phyloP scores from a whole-genome alignment of 2,888 invertebrate species.

The Creontiades dilutus region DNA sequence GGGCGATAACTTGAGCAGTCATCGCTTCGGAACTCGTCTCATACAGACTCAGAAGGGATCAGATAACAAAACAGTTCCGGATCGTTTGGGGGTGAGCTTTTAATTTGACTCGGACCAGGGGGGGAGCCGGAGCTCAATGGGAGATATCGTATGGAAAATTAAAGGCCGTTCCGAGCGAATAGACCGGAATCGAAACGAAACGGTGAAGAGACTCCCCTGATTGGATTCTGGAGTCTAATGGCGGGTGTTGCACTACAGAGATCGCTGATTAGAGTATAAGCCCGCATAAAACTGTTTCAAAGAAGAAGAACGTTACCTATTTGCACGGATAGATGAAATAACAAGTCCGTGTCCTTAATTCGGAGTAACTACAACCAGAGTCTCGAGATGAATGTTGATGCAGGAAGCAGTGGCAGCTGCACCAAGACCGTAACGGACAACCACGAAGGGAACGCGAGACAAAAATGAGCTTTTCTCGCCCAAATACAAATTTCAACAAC shows the following conservation, averaged over 20 bases:
- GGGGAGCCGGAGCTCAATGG: slow-evolving; percentile 17
- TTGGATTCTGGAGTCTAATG: slow-evolving; percentile 52
- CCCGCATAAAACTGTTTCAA: no score
- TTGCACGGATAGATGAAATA: no score
- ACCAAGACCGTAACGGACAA: no score
- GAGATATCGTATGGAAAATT: slow-evolving; percentile 73
- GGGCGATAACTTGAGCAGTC: slow-evolving; percentile 3
- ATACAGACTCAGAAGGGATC: background rate
- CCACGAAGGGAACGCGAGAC: no score
- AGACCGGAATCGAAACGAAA: slow-evolving; percentile 19
- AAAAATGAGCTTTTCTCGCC: no score
- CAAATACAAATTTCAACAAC: no score
- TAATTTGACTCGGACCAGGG: slow-evolving; percentile 58
- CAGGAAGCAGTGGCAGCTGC: no score
- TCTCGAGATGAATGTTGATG: no score
- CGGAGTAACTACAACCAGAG: no score
- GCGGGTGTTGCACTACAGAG: slow-evolving; percentile 7
- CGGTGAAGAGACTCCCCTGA: slow-evolving; percentile 31
- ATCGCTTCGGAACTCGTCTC: background rate
- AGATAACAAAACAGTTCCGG: slow-evolving; percentile 47
- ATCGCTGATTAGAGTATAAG: no score
- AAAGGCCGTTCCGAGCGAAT: slow-evolving; percentile 66
- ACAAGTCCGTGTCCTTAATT: no score
- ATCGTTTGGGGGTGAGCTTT: slow-evolving; percentile 56
- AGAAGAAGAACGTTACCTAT: no score